Conservation (phyloP, 2,797 vertebrate species). For the Enteromius afrohamiltoni region DNA sequence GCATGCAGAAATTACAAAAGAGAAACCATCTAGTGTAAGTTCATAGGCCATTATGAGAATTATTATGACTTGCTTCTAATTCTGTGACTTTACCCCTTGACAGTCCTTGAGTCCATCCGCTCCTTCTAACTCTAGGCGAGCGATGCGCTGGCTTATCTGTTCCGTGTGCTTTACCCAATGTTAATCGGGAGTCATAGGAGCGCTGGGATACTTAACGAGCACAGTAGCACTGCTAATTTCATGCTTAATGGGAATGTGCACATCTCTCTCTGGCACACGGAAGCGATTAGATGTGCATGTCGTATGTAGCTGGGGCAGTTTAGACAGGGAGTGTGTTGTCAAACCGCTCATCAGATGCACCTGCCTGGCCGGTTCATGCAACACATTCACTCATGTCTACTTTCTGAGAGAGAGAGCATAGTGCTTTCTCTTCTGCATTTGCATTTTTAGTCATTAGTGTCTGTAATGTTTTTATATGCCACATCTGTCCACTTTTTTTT, state of each 20-base stretch:
- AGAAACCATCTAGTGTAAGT: not conserved
- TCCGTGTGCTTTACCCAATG: slow-evolving; percentile 2
- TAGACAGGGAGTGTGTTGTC: slow-evolving; percentile 1
- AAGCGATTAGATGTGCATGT: not conserved
- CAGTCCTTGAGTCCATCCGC: not conserved
- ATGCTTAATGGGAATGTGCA: slow-evolving; percentile 43
- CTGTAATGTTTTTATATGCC: not conserved
- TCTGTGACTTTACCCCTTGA: slow-evolving; percentile 1
- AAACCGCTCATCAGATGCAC: slow-evolving; percentile 18
- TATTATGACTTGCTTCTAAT: slow-evolving; percentile 10
- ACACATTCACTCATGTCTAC: not conserved
- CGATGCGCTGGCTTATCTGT: slow-evolving; percentile 5
- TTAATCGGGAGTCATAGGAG: slow-evolving; percentile 29
- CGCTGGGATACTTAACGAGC: slow-evolving; percentile 19
- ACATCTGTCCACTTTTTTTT: slow-evolving; percentile 4
- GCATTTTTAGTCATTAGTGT: not conserved
- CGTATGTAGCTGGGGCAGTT: slow-evolving; percentile 12
- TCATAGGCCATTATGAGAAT: not conserved
- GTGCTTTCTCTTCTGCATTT: not conserved
- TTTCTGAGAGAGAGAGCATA: not conserved
- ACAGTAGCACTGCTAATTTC: slow-evolving; percentile 34
- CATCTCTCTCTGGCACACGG: slow-evolving; percentile 1
- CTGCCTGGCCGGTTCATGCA: slow-evolving; percentile 6
- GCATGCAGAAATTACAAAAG: not conserved
- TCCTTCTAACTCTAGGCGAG: slow-evolving; percentile 6